Evolutionary conservation across 2,113 vertebrate genomes (phyloP), one percentile per base, ranked within the genome.

Genomic region (Piprites chloris): DNA sequence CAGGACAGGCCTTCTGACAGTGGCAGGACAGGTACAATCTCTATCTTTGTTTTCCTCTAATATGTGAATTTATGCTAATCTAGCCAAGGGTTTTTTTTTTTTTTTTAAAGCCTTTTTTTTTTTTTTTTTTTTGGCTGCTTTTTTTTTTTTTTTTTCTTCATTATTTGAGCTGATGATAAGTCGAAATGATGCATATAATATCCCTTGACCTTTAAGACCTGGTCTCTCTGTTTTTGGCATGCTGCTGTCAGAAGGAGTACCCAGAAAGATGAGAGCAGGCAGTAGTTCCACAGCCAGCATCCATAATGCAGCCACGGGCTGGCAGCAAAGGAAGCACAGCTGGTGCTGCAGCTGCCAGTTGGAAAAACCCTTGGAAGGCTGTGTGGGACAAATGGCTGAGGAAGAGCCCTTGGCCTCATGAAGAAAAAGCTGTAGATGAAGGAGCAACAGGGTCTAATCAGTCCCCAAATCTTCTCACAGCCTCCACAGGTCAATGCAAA

Each of bases 161-260:
- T 73, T 35, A 68, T 39, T 67, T 76, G 28, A 53, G 67, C 67
- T 62, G 75, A 28, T 74, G 91, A 72, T 71, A 69, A 39, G 47
- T 67, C 90, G 88, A 93, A 94, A 78, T 88, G 87, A 93, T 14
- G 1, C 61, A 81, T 71, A n/a, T 52, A 75, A 76, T 84, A 79
- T 88, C 71, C 72, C 85, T 93, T 95, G 92, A 88, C 90, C 75
- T 90, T 66, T 92, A 66, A 71, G 65, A 46, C 56, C 44, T 22
- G 8, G 13, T 22, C 35, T 85, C 62, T 91, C 24, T 93, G 46
- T 46, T 90, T 84, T 74, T 75, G 75, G 42, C 79, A 44, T 3
- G 22, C 42, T 4, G 35, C 71, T 83, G 71, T 86, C 85, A 90
- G 85, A 16, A 71, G 6, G 35, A 49, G 82, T 58, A 37, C 58